Conservation (phyloP, 2,888 invertebrate species). For the Folsomia manolachei region DNA sequence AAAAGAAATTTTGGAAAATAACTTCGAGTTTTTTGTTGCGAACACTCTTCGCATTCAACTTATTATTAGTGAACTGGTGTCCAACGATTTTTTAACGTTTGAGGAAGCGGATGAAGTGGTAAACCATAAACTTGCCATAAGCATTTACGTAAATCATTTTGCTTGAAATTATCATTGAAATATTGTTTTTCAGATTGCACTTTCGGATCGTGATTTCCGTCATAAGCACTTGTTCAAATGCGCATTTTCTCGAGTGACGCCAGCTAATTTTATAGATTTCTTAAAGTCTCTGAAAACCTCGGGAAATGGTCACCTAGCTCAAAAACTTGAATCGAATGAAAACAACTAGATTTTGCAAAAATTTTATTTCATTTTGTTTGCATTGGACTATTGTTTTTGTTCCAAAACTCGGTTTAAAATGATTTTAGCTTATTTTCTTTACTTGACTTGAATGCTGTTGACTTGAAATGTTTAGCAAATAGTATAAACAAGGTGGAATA, state of each 20-base stretch:
- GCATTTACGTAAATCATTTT: background rate
- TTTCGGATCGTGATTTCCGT: conserved; percentile 22
- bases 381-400: background rate
- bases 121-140: conserved; percentile 14
- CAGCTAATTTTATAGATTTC: conserved; percentile 12
- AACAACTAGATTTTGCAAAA: background rate
- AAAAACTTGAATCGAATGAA: conserved; percentile 24
- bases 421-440: conserved; percentile 20
- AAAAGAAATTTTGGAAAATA: background rate
- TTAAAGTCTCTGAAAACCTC: conserved; percentile 26
- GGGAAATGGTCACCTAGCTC: conserved; percentile 30
- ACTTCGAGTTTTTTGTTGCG: background rate
- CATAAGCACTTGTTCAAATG: conserved; percentile 27
- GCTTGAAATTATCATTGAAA: background rate
- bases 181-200: conserved; percentile 19
- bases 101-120: conserved; percentile 34
- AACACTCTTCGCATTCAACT: conserved; percentile 28
- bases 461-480: conserved; percentile 34
- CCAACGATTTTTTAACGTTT: conserved; percentile 33
- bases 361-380: too few species aligned
- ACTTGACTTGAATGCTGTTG: conserved; percentile 28
- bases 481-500: conserved; percentile 41
- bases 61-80: conserved; percentile 33
- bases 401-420: background rate
- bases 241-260: conserved; percentile 12